phyloP scores from a whole-genome alignment of 2,797 vertebrate genomes.

The Bovichtus variegatus region DNA sequence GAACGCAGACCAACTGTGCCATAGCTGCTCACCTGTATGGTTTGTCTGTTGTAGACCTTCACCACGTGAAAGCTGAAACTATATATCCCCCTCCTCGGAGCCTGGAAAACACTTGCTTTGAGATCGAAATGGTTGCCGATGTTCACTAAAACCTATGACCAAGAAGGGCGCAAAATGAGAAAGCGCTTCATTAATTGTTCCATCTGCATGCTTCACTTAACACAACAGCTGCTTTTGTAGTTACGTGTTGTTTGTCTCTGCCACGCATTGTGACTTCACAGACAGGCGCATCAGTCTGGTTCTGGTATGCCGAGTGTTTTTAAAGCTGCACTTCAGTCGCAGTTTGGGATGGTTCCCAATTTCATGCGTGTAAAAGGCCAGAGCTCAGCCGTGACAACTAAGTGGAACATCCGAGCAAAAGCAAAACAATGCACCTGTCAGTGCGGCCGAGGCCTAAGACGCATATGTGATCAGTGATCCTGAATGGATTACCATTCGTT shows the following conservation, averaged over 20 bases:
- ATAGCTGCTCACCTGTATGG: slow-evolving; percentile 93
- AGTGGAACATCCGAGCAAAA: slow-evolving; percentile 31
- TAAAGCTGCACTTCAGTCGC: slow-evolving; percentile 46
- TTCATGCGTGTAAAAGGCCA: slow-evolving; percentile 52
- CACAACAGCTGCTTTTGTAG: slow-evolving; percentile 38
- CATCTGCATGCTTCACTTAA: slow-evolving; percentile 35
- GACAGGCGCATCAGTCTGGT: slow-evolving; percentile 30
- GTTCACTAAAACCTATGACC: slow-evolving; percentile 96
- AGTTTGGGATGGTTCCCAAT: slow-evolving; percentile 56
- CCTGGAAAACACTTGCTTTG: slow-evolving; percentile 97
- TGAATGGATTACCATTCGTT: slow-evolving; percentile 32
- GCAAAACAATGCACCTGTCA: slow-evolving; percentile 25
- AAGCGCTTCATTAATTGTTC: not conserved
- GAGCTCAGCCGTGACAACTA: slow-evolving; percentile 49
- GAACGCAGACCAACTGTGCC: not conserved
- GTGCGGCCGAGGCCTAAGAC: slow-evolving; percentile 44
- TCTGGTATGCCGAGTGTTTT: slow-evolving; percentile 53
- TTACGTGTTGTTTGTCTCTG: slow-evolving; percentile 26
- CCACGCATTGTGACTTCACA: slow-evolving; percentile 20
- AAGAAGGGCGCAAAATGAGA: slow-evolving; percentile 52
- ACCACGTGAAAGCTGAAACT: slow-evolving; percentile 99
- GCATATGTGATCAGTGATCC: slow-evolving; percentile 37
- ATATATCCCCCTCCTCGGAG: slow-evolving; percentile 97
- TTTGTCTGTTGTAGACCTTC: slow-evolving; percentile 99
- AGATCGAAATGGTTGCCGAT: slow-evolving; percentile 99